Percentiles rank a stretch among this genome's conserved stretches.
Evolutionary conservation across 2,797 vertebrate species (phyloP).

Genomic region (Momotus momota): DNA sequence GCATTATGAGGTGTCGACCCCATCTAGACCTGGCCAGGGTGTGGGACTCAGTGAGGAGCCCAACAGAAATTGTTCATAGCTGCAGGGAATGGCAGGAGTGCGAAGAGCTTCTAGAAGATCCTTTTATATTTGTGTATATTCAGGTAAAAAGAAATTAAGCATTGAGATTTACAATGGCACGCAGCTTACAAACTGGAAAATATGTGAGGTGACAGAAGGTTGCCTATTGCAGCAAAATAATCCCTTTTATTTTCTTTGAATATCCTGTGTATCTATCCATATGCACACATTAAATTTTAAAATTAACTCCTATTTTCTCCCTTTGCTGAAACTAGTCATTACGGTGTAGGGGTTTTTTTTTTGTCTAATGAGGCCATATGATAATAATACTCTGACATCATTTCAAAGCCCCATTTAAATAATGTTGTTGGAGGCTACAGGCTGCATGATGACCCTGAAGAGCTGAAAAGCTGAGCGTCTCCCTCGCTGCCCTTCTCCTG

Average conservation of each 20-base stretch:
- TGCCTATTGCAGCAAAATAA: background rate
- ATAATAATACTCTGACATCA: background rate
- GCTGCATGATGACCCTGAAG: background rate
- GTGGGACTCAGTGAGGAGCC: rapidly evolving
- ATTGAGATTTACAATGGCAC: background rate
- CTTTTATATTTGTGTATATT: background rate
- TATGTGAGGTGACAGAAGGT: background rate
- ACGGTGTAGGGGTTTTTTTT: background rate
- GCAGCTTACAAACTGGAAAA: background rate
- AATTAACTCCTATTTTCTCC: background rate
- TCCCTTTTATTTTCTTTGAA: background rate
- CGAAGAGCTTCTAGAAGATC: background rate
- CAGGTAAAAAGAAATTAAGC: background rate
- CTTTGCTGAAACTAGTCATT: background rate
- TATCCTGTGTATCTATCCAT: background rate
- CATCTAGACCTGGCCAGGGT: rapidly evolving
- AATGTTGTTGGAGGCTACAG: rapidly evolving
- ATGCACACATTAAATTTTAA: background rate
- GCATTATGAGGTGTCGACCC: background rate
- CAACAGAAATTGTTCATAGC: background rate
- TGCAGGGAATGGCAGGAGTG: background rate
- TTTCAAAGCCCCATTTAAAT: background rate
- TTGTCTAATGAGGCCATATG: background rate
- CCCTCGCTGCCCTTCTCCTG: background rate
- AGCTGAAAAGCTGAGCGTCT: background rate